These are phyloP conservation scores for Melanostoma scalare DNA, from an alignment of 2,888 invertebrate species.

Conservation along the genomic window DNA sequence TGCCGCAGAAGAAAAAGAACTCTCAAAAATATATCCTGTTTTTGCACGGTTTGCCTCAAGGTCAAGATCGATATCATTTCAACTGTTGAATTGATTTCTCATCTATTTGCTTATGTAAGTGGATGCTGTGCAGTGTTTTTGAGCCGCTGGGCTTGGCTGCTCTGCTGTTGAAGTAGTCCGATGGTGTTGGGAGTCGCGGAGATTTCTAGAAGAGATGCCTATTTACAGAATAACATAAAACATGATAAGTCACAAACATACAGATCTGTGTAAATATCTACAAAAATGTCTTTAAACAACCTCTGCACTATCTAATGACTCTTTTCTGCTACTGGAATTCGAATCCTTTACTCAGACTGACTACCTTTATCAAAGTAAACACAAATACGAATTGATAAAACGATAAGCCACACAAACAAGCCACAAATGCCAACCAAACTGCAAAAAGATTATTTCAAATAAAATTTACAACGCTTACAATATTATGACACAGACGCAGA, in stretches of 20 bases:
- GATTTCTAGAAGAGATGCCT: no score
- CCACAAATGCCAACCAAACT: slow-evolving; percentile 34
- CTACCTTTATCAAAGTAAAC: slow-evolving; percentile 48
- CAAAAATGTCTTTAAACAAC: slow-evolving; percentile 1
- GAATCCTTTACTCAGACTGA: slow-evolving; percentile 1
- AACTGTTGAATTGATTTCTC: no score
- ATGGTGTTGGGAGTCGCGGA: no score
- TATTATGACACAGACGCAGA: slow-evolving; percentile 14
- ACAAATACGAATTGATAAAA: slow-evolving; percentile 32
- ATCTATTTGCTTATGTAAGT: no score
- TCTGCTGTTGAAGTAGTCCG: no score
- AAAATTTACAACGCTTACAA: slow-evolving; percentile 52
- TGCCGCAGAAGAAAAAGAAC: no score
- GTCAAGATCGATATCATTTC: no score
- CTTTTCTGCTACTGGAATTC: slow-evolving; percentile 51
- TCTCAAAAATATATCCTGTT: no score
- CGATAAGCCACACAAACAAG: slow-evolving; percentile 37
- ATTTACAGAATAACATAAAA: slow-evolving; percentile 1
- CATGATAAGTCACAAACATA: neutral
- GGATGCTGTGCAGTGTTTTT: no score
- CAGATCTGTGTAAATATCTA: slow-evolving; percentile 5
- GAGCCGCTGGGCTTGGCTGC: no score
- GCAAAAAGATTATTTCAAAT: slow-evolving; percentile 45
- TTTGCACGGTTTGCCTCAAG: no score
- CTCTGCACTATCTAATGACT: slow-evolving; percentile 38